These are phyloP conservation scores for Drosophila burlai DNA, from an alignment of 1,140 invertebrate genomes.

Conservation along the genomic window DNA sequence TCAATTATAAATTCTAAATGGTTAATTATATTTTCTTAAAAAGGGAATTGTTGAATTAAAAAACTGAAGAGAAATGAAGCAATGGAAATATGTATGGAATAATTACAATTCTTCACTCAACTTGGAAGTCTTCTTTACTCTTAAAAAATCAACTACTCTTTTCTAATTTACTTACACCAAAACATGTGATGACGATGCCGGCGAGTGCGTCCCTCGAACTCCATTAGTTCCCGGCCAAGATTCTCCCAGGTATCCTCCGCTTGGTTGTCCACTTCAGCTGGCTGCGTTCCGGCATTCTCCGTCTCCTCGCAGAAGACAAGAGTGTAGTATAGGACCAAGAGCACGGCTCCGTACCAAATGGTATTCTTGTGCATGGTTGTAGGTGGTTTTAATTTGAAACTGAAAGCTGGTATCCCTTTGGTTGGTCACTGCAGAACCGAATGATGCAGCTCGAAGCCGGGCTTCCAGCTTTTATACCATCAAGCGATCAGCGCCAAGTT, in stretches of 20 bases:
- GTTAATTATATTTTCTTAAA: not conserved
- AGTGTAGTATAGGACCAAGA: slow-evolving; percentile 65
- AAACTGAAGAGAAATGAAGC: not conserved
- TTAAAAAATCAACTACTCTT: not conserved
- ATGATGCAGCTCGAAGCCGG: slow-evolving; percentile 57
- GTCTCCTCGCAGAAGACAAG: slow-evolving; percentile 69
- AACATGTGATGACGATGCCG: slow-evolving; percentile 71
- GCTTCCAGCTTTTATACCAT: slow-evolving; percentile 59
- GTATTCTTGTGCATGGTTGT: slow-evolving; percentile 67
- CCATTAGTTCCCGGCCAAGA: slow-evolving; percentile 55
- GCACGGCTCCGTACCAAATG: slow-evolving; percentile 66
- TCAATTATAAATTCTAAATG: not conserved
- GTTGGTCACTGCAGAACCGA: slow-evolving; percentile 52
- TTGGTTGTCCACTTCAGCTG: slow-evolving; percentile 40
- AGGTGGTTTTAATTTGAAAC: not conserved
- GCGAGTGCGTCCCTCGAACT: slow-evolving; percentile 74
- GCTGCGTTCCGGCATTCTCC: slow-evolving; percentile 39
- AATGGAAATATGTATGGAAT: not conserved
- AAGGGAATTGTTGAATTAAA: not conserved
- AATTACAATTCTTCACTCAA: no score
- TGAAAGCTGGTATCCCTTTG: slow-evolving; percentile 44
- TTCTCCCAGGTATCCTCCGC: slow-evolving; percentile 37
- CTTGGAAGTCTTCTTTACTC: not conserved
- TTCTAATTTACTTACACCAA: slow-evolving; percentile 59
- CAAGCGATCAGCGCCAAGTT: slow-evolving; percentile 45